Evolutionary conservation across 2,797 vertebrate species (phyloP).

Genomic region (Propithecus perrieri): DNA sequence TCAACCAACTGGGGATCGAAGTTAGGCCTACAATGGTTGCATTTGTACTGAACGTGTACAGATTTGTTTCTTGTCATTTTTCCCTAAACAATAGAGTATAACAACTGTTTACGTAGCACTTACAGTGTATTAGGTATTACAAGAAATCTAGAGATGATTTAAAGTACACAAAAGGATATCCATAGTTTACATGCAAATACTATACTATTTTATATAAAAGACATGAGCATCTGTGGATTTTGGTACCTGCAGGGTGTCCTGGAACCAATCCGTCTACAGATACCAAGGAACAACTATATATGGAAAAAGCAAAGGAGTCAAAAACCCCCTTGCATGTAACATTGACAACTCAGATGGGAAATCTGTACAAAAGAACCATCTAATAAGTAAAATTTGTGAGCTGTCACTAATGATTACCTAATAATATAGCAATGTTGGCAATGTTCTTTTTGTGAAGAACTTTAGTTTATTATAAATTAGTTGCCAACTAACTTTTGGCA

Average conservation of each 20-base stretch:
- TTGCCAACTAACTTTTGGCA: not conserved
- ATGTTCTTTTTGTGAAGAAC: not conserved
- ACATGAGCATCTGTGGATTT: not conserved
- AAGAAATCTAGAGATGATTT: not conserved
- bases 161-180: not conserved
- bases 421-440: not conserved
- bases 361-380: not conserved
- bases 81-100: not conserved
- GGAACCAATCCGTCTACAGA: not conserved
- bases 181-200: not conserved
- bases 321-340: not conserved
- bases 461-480: not conserved
- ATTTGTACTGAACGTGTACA: not conserved
- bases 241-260: not conserved
- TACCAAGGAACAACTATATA: not conserved
- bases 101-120: not conserved
- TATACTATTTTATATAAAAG: not conserved
- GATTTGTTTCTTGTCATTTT: not conserved
- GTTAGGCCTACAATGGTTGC: not conserved
- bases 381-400: not conserved
- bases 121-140: not conserved
- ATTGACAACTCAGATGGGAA: not conserved
- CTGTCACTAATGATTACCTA: not conserved
- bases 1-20: not conserved
- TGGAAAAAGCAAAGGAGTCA: not conserved